Evolutionary conservation across 2,113 vertebrate genomes (phyloP).

Genomic region (Columbina picui): DNA sequence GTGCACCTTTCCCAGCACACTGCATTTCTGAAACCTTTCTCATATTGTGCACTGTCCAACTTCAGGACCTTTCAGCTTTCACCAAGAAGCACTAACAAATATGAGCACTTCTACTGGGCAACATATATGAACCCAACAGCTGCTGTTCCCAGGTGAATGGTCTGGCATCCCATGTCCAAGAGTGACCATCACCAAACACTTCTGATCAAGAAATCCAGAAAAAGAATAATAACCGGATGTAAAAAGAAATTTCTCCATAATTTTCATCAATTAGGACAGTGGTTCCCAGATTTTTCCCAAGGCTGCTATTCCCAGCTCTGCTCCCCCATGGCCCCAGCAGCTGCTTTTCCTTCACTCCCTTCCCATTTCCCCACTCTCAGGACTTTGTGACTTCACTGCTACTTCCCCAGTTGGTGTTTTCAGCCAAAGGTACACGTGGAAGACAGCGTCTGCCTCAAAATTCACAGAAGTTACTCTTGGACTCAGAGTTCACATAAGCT

Average conservation of each 20-base stretch:
- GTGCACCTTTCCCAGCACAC: neutral
- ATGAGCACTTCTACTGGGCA: neutral
- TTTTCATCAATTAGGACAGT: neutral
- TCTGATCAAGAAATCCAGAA: neutral
- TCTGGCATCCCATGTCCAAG: neutral
- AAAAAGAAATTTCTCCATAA: neutral
- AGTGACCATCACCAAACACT: neutral
- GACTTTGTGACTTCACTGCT: neutral
- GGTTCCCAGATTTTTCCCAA: neutral
- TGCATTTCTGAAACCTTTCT: neutral
- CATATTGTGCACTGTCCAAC: neutral
- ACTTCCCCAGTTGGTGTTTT: neutral
- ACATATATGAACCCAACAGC: accelerated
- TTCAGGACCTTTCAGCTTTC: neutral
- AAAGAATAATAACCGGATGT: neutral
- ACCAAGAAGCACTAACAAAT: neutral
- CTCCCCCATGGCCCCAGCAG: neutral
- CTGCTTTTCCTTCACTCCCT: neutral
- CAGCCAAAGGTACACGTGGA: neutral
- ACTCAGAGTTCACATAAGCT: neutral
- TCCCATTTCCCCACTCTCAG: neutral
- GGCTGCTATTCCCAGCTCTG: neutral
- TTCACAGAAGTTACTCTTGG: neutral
- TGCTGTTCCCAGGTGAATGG: neutral
- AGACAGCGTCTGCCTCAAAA: neutral